phyloP scores from a whole-genome alignment of 2,797 vertebrate species.

The Myripristis jacobus region DNA sequence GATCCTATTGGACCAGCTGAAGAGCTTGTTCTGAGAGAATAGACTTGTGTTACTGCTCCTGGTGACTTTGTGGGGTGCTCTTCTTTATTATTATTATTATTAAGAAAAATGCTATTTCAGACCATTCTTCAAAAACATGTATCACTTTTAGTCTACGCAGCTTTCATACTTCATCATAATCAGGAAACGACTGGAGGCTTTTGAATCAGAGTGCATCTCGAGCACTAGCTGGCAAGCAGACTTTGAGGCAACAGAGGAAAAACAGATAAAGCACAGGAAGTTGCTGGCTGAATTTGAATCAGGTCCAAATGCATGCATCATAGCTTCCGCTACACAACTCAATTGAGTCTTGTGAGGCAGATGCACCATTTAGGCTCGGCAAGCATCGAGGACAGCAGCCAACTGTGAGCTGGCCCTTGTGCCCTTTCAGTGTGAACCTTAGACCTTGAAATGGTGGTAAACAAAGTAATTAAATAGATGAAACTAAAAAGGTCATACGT shows the following conservation, averaged over 20 bases:
- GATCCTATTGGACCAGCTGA: conserved; percentile 44
- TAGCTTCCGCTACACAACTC: conserved; percentile 19
- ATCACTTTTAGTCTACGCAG: not conserved
- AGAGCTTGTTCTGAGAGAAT: conserved; percentile 27
- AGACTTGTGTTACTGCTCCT: not conserved
- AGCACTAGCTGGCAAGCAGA: not conserved
- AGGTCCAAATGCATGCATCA: conserved; percentile 24
- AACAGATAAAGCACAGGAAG: conserved; percentile 12
- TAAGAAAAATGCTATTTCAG: not conserved
- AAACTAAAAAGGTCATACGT: conserved; percentile 27
- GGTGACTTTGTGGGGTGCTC: not conserved
- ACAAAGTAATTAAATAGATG: conserved; percentile 39
- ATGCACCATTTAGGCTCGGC: not conserved
- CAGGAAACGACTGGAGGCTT: conserved; percentile 26
- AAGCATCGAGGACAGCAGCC: conserved; percentile 5
- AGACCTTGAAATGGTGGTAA: conserved; percentile 42
- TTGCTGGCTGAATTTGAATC: conserved; percentile 46
- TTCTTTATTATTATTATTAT: not conserved
- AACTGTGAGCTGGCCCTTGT: not conserved
- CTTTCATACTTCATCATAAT: not conserved
- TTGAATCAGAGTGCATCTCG: conserved; percentile 17
- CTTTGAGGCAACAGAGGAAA: conserved; percentile 6
- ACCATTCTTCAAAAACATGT: conserved; percentile 3
- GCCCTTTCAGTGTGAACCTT: conserved; percentile 16
- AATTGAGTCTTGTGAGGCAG: conserved; percentile 22